Conservation (phyloP, 2,113 vertebrate genomes). For the Cavia aperea region DNA sequence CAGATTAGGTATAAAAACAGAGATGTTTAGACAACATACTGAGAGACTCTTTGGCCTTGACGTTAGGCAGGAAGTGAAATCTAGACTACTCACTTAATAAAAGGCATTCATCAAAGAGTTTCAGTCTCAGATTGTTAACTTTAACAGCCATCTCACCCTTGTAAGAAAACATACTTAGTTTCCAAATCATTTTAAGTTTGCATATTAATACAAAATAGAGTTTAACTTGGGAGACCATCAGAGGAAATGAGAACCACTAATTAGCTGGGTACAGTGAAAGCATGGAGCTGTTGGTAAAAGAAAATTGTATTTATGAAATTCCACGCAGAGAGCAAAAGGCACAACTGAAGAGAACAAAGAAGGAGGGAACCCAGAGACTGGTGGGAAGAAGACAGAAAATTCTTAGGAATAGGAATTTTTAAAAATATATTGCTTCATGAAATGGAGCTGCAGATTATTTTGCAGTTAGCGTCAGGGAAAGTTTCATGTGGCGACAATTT, state of each 20-base stretch:
- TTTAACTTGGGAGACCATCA: constrained; percentile 5
- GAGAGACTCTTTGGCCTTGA: constrained; percentile 39
- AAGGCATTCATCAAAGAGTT: constrained; percentile 32
- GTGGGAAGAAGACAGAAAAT: neutral
- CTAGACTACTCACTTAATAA: constrained; percentile 25
- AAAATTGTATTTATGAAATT: neutral
- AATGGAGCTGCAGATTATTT: neutral
- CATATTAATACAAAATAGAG: neutral
- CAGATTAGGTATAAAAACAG: constrained; percentile 48
- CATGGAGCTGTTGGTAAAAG: neutral
- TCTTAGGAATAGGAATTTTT: neutral
- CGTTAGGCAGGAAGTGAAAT: constrained; percentile 27
- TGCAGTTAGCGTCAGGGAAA: neutral
- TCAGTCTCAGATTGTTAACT: neutral
- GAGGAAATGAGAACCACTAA: constrained; percentile 16
- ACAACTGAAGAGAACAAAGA: neutral
- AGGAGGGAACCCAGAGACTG: neutral
- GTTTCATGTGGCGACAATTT: neutral
- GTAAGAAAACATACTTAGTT: constrained; percentile 27
- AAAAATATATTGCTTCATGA: neutral
- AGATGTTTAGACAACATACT: neutral
- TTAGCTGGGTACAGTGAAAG: neutral
- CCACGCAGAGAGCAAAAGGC: neutral
- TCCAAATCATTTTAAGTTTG: constrained; percentile 34
- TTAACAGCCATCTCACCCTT: neutral